phyloP scores from a whole-genome alignment of 2,113 vertebrate species.

The Haemorhous mexicanus region DNA sequence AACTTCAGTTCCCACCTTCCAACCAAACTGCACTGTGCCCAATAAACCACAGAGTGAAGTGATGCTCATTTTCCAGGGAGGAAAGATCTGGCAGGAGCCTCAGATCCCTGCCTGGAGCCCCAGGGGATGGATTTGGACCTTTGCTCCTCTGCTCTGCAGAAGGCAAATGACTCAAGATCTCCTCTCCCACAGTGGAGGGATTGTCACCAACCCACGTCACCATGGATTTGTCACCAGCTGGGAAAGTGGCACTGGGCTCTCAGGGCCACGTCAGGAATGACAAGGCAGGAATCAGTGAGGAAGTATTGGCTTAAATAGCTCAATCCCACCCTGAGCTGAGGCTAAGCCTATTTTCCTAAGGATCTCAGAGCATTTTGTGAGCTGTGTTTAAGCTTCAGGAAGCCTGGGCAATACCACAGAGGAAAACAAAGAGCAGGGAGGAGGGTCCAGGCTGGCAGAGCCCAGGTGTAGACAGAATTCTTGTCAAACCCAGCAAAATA shows the following conservation, averaged over 20 bases:
- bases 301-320: neutral
- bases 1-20: no score
- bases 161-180: neutral
- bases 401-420: neutral
- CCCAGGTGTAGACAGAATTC: neutral
- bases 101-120: neutral
- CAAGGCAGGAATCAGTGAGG: neutral
- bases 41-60: neutral
- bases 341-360: constrained; percentile 8
- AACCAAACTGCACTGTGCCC: neutral
- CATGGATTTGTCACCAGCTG: neutral
- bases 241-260: neutral
- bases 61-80: neutral
- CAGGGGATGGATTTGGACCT: neutral
- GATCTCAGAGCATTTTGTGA: neutral
- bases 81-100: neutral
- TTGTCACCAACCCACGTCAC: neutral
- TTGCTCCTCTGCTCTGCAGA: neutral
- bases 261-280: neutral
- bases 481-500: neutral
- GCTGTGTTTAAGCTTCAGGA: neutral
- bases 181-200: neutral
- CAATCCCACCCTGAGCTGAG: neutral
- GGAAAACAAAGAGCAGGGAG: neutral
- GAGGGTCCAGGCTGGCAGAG: neutral